Evolutionary conservation across 2,888 invertebrate species (phyloP).

Genomic region (Danaus chrysippus): DNA sequence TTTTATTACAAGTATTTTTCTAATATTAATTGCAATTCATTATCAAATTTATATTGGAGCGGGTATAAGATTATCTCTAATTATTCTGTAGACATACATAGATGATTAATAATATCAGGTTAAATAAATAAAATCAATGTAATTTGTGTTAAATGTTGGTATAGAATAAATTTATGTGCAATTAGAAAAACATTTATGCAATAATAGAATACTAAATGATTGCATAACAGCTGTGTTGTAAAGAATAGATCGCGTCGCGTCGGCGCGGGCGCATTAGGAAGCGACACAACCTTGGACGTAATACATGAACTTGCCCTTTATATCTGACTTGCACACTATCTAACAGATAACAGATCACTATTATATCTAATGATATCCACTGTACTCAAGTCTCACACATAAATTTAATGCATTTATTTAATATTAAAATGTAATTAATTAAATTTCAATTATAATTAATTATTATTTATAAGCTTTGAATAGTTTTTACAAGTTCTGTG

Average conservation of each 20-base stretch:
- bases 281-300: conserved; percentile 67
- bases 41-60: no score
- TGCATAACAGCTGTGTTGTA: conserved; percentile 28
- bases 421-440: no score
- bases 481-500: no score
- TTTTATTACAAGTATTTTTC: no score
- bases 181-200: not conserved
- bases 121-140: no score
- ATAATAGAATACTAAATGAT: not conserved
- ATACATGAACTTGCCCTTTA: conserved; percentile 71
- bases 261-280: conserved; percentile 54
- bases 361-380: conserved; percentile 6
- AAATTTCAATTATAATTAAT: no score
- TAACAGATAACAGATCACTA: conserved; percentile 16
- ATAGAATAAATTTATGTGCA: not conserved
- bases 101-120: no score
- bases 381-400: conserved; percentile 23
- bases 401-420: not conserved
- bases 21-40: no score
- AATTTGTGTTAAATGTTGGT: not conserved
- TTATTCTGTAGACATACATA: no score
- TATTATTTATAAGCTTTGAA: no score
- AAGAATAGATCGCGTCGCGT: conserved; percentile 29
- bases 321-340: conserved; percentile 30
- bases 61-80: no score